Conservation (phyloP, 1,140 invertebrate species). For the Eumaeus atala region DNA sequence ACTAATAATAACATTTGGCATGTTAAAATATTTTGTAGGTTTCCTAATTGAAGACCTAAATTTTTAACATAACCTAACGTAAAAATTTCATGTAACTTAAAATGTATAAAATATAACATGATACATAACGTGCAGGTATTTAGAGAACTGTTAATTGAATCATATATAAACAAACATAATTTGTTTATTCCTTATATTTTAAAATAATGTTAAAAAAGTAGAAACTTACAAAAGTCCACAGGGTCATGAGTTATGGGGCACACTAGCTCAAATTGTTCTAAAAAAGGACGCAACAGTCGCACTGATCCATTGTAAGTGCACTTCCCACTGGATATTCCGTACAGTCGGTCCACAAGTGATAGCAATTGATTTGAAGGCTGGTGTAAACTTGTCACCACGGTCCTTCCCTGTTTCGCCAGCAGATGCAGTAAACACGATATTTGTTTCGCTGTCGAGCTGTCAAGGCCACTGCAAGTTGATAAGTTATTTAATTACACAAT, state of each 20-base stretch:
- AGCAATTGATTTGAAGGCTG: conserved; percentile 92
- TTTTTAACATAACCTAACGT: no score
- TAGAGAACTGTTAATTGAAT: no score
- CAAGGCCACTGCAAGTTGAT: conserved; percentile 83
- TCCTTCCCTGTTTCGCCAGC: conserved; percentile 89
- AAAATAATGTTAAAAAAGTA: conserved; percentile 82
- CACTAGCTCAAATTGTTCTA: conserved; percentile 80
- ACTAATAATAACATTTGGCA: not conserved
- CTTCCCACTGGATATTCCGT: conserved; percentile 85
- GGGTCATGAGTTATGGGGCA: conserved; percentile 94
- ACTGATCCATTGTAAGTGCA: conserved; percentile 90
- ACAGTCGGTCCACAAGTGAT: conserved; percentile 92
- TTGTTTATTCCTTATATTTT: conserved; percentile 12
- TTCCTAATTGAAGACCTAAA: not conserved
- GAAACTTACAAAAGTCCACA: conserved; percentile 89
- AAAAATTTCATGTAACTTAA: no score
- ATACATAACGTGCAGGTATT: no score
- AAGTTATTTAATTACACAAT: no score
- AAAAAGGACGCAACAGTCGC: conserved; percentile 83
- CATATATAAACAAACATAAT: no score
- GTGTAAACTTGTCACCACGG: conserved; percentile 94
- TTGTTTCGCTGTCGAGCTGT: conserved; percentile 92
- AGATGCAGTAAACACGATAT: conserved; percentile 87
- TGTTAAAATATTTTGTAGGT: not conserved
- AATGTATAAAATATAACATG: no score